Evolutionary conservation across 2,797 vertebrate species (phyloP), one percentile per base, ranked within the genome.

Genomic region (Triplophysa bombifrons): DNA sequence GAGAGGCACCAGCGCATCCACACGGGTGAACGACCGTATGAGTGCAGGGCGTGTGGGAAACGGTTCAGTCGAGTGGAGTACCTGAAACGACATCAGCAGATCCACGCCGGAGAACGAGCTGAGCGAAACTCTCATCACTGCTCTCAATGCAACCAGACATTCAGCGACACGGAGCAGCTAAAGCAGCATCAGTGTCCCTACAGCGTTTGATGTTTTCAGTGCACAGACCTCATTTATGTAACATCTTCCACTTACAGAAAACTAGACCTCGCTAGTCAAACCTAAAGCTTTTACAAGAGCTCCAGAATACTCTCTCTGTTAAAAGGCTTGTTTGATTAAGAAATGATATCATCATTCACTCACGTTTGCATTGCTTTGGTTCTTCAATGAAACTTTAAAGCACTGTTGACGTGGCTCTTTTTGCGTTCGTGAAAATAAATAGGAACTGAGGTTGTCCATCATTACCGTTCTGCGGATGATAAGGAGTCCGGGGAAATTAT

Each of bases 1-100:
- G 97, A 97, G 0, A 93, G 96, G n/a, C 96, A 98, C 88, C 95
- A 96, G 90, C 94, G 96, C 83, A 98, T 97, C 16, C 97, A 98
- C 92, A 94, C 94, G 0, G 94, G 94, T 0, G 94, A 94, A 91
- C 95, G 97, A 82, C 98, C 98, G 0, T 99, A 98, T 82, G 95
- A 94, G 60, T 99, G 98, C 56, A 91, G 95, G 0, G 91, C 94
- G 44, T 99, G 98, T 82, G 95, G 95, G 72, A 98, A 98, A 86
- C 96, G 97, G 82, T 98, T 98, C 91, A 95, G 94, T 69, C 91
- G 94, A 0, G 92, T 95, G 84, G 94, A 95, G 84, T 95, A 95
- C 85, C 81, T 95, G 30, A 94, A 94, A 86, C 92, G 93, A 82
- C 94, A 95, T 84, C 94, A 95, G 68, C 93, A 93, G 72, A 91